Percentiles rank a stretch among this genome's conserved stretches.
These are phyloP conservation scores for Canis aureus DNA, from an alignment of 2,113 vertebrate genomes.

Conservation along the genomic window DNA sequence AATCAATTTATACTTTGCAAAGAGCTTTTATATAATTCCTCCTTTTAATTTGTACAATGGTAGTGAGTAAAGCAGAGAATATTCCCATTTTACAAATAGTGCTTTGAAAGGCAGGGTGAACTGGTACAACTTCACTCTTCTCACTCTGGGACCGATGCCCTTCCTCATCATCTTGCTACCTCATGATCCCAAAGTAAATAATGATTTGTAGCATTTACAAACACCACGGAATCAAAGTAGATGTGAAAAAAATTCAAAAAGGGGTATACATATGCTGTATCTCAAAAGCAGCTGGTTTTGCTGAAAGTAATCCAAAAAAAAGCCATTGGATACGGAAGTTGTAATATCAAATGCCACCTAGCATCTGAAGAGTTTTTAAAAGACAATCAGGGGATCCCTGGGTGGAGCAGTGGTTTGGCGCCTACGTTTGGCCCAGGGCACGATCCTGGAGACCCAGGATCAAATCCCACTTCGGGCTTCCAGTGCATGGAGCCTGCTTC, in stretches of 20 bases:
- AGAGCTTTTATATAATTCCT: neutral
- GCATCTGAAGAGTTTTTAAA: neutral
- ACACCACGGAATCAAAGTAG: neutral
- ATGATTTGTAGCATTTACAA: neutral
- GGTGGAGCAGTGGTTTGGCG: too few species aligned
- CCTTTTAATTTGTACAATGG: neutral
- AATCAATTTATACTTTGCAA: constrained; percentile 25
- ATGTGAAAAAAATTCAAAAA: neutral
- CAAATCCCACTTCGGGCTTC: too few species aligned
- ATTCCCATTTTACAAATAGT: neutral
- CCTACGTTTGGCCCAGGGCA: too few species aligned
- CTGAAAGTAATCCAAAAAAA: neutral
- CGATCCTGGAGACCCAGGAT: too few species aligned
- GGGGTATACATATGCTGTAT: neutral
- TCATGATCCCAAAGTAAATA: neutral
- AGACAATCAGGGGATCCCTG: neutral
- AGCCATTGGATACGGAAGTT: neutral
- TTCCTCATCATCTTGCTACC: neutral
- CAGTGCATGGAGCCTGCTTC: too few species aligned
- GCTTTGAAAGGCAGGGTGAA: neutral
- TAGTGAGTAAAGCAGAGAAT: neutral
- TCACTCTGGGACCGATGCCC: neutral
- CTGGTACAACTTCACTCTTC: neutral
- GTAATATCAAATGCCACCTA: neutral
- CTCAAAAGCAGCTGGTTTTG: neutral